Percentiles rank a stretch among this genome's conserved stretches.
These are phyloP conservation scores for Ormia ochracea DNA, from an alignment of 2,888 invertebrate genomes.

Conservation along the genomic window DNA sequence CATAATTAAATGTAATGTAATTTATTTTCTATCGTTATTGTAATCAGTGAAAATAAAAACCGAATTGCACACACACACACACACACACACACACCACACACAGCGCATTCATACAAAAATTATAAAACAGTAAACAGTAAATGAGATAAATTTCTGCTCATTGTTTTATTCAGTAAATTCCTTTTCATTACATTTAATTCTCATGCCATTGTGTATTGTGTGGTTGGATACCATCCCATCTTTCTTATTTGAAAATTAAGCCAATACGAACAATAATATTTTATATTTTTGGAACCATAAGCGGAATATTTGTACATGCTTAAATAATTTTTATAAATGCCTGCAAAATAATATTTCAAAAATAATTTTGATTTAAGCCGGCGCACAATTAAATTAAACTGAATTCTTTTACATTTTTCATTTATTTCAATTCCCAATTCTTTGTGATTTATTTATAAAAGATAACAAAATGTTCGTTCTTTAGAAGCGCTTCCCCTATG, in stretches of 20 bases:
- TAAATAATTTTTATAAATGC: constrained; percentile 34
- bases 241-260: constrained; percentile 26
- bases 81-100: background rate
- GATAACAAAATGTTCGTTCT: too few relatives aligned
- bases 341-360: constrained; percentile 21
- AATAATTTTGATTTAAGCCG: constrained; percentile 18
- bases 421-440: too few relatives aligned
- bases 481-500: too few relatives aligned
- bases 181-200: background rate
- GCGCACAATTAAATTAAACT: too few relatives aligned
- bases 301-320: background rate
- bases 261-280: constrained; percentile 19
- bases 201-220: background rate
- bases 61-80: background rate
- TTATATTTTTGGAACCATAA: constrained; percentile 1
- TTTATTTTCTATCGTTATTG: constrained; percentile 34
- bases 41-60: constrained; percentile 22
- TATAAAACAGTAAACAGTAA: background rate
- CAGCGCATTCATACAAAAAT: background rate
- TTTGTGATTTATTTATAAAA: too few relatives aligned
- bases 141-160: constrained; percentile 22
- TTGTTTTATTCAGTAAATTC: constrained; percentile 21
- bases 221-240: background rate
- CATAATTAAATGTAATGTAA: constrained; percentile 57
- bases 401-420: too few relatives aligned